These are phyloP conservation scores for Heterodera filipjevi DNA, from an alignment of 2,888 invertebrate species.

Conservation along the genomic window DNA sequence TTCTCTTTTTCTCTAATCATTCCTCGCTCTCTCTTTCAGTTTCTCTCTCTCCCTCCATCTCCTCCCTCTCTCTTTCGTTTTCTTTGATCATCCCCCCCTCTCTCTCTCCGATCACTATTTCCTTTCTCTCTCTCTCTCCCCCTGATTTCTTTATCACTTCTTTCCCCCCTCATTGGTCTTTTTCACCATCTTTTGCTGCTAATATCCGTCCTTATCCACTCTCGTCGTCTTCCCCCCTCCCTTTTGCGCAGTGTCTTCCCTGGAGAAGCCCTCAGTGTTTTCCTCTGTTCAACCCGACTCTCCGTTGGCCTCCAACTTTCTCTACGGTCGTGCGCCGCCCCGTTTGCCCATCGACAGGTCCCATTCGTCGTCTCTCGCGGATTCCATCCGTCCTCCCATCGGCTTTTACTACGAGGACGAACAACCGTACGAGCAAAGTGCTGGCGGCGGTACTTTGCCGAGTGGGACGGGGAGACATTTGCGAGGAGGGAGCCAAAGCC, in stretches of 20 bases:
- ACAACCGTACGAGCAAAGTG: constrained; percentile 50
- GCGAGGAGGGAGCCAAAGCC: constrained; percentile 17
- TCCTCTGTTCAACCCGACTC: constrained; percentile 37
- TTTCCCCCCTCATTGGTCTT: too few relatives aligned
- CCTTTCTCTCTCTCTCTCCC: not conserved
- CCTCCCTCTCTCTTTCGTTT: not conserved
- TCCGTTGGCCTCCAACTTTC: constrained; percentile 46
- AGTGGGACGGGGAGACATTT: constrained; percentile 21
- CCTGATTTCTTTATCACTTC: not conserved
- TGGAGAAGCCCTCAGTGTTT: constrained; percentile 42
- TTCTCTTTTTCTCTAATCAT: not conserved
- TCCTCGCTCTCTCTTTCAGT: too few relatives aligned
- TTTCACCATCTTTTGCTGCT: too few relatives aligned
- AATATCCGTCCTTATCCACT: too few relatives aligned
- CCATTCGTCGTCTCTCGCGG: constrained; percentile 36
- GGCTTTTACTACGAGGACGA: constrained; percentile 66
- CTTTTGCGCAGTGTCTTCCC: constrained; percentile 22
- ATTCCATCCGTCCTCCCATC: constrained; percentile 53
- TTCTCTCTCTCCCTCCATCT: too few relatives aligned
- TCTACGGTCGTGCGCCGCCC: constrained; percentile 45
- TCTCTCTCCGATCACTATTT: not conserved
- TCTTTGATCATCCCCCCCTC: not conserved
- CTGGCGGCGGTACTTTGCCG: not conserved
- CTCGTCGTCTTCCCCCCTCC: not conserved
- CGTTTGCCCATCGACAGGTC: constrained; percentile 31